Percentiles rank a stretch among this genome's conserved stretches.
Conservation (phyloP, 2,113 vertebrate genomes). For the Anas platyrhynchos region DNA sequence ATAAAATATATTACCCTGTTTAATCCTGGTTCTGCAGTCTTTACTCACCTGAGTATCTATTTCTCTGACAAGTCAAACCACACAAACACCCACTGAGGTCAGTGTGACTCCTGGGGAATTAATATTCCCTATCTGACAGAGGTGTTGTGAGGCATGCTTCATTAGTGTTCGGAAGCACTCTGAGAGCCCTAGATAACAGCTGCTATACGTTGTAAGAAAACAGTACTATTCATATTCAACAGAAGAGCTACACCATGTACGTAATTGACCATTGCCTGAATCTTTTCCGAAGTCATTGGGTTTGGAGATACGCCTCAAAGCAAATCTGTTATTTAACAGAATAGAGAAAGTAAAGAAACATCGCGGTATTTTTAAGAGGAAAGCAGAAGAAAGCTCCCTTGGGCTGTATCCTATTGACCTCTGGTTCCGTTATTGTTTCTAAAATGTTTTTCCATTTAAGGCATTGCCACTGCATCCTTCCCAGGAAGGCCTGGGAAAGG, state of each 20-base stretch:
- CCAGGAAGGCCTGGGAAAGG: constrained; percentile 19
- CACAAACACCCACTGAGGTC: not conserved
- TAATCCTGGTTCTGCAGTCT: not conserved
- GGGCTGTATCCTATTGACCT: constrained; percentile 61
- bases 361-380: not conserved
- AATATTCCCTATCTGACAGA: not conserved
- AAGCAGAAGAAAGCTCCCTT: constrained; percentile 40
- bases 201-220: constrained; percentile 31
- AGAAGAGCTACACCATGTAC: not conserved
- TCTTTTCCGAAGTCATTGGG: not conserved
- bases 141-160: not conserved
- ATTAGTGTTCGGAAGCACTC: constrained; percentile 18
- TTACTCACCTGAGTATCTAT: not conserved
- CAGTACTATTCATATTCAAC: constrained; percentile 20
- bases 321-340: constrained; percentile 33
- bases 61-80: not conserved
- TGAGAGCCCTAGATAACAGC: constrained; percentile 28
- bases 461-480: constrained; percentile 48
- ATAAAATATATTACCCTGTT: not conserved
- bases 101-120: not conserved
- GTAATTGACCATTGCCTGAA: constrained; percentile 6
- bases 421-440: constrained; percentile 54
- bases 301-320: constrained; percentile 23
- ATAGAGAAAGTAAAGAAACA: not conserved
- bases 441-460: constrained; percentile 67